These are phyloP conservation scores for Mesopsocus fuscifrons DNA, from an alignment of 2,888 invertebrate genomes.

Conservation along the genomic window DNA sequence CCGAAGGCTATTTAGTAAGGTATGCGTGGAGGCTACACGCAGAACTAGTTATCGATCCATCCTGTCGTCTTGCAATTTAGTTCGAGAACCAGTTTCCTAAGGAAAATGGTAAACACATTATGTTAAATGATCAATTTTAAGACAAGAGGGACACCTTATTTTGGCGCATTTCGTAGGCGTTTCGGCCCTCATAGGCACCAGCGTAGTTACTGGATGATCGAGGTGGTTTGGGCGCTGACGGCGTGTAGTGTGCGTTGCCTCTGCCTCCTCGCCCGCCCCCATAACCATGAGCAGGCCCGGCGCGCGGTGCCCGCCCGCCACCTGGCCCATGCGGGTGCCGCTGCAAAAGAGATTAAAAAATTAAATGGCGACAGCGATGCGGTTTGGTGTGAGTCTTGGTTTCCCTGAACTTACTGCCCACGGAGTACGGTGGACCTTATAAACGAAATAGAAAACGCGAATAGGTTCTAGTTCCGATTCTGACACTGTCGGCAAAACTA, in stretches of 20 bases:
- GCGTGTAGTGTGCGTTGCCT: slow-evolving; percentile 54
- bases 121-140: slow-evolving; percentile 31
- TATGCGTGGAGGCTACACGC: no score
- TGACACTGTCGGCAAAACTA: no score
- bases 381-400: neutral
- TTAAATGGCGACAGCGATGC: neutral
- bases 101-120: no score
- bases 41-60: no score
- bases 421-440: no score
- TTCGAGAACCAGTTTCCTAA: no score
- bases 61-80: no score
- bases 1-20: no score
- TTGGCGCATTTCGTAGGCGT: slow-evolving; percentile 54
- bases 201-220: slow-evolving; percentile 42
- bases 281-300: slow-evolving; percentile 45
- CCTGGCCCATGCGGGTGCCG: slow-evolving; percentile 30
- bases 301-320: slow-evolving; percentile 22
- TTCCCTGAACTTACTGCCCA: neutral
- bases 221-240: slow-evolving; percentile 33
- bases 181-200: slow-evolving; percentile 43
- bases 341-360: slow-evolving; percentile 17
- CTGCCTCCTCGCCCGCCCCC: slow-evolving; percentile 50
- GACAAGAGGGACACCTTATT: no score
- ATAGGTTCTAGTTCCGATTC: no score
- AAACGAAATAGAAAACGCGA: no score